Conservation (phyloP, 2,113 vertebrate genomes). For the Vireo altiloquus region DNA sequence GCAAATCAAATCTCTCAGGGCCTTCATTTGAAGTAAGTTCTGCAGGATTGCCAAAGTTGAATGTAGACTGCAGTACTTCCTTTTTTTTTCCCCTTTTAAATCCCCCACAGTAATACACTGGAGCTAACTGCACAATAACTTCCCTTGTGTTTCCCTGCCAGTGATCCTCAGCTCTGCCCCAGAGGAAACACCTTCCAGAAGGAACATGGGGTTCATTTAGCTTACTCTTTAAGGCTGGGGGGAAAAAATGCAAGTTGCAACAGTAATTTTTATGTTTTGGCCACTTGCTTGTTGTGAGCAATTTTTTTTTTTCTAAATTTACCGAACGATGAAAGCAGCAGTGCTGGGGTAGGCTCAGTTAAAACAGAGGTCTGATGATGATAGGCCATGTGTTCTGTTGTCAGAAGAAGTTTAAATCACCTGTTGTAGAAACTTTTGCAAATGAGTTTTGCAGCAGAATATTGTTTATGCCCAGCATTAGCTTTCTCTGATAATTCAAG, state of each 20-base stretch:
- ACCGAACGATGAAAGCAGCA: neutral
- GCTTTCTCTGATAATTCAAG: neutral
- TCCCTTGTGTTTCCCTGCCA: neutral
- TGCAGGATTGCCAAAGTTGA: neutral
- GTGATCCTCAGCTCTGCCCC: neutral
- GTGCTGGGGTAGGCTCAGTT: neutral
- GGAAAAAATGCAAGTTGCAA: neutral
- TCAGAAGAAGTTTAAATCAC: neutral
- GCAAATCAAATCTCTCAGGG: neutral
- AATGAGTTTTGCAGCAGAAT: neutral
- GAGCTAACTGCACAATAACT: neutral
- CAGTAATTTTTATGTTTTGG: neutral
- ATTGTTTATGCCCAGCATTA: neutral
- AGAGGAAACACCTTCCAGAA: neutral
- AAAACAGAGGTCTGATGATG: neutral
- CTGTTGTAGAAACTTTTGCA: neutral
- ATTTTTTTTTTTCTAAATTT: neutral
- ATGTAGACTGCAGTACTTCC: neutral
- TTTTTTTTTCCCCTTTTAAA: neutral
- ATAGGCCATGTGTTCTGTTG: neutral
- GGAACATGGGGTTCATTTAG: neutral
- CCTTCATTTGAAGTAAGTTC: neutral
- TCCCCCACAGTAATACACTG: neutral
- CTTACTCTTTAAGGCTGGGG: neutral
- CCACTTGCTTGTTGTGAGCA: neutral